Base-by-base conservation (phyloP, 2,888 invertebrate species). In the Diachrysia chrysitis region DNA sequence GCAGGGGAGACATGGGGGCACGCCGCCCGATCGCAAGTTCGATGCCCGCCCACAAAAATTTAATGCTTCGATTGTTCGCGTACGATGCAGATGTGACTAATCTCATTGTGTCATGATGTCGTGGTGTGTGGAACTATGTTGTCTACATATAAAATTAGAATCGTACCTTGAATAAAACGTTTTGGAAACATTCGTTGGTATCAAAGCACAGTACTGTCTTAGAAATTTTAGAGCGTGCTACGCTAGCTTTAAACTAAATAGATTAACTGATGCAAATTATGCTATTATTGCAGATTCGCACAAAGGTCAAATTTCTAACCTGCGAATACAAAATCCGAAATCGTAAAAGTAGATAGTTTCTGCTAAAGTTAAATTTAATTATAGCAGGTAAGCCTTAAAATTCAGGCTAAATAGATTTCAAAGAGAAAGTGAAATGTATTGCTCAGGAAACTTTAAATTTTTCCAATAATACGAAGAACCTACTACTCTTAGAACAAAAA, bases 21-120 rank as follows among this genome's bases (percentile, higher is more conserved):
- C 71, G 42, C 42, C 42, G 4, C 42, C 5, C 42, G 78, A 79
- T 81, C 76, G 74, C 74, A 81, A 81, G 91, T 90, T 91, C 91
- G 90, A 88, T 73, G 92, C 80, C 88, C 90, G 82, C 66, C 67
- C 76, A 78, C 72, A 83, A 84, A 86, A 85, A 85, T 83, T 80
- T 82, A 84, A 86, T 83, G 84, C 76, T 78, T 68, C 79, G 81
- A 87, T 87, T 84, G 86, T 88, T 85, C 73, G 74, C 65, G 64
- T 69, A 66, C 59, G 68, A 77, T 78, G 78, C 76, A 73, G 74
- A 66, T 78, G 69, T 76, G 78, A 83, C 79, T 81, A 78, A 83
- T 72, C 66, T 70, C 68, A 79, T 76, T 78, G 73, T 81, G 71
- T 81, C 75, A 76, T 65, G 71, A n/a, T n/a, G 66, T 29, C 63